Percentiles rank a stretch among this genome's conserved stretches.
Conservation (phyloP, 2,888 invertebrate species). For the Napeogenes inachia region DNA sequence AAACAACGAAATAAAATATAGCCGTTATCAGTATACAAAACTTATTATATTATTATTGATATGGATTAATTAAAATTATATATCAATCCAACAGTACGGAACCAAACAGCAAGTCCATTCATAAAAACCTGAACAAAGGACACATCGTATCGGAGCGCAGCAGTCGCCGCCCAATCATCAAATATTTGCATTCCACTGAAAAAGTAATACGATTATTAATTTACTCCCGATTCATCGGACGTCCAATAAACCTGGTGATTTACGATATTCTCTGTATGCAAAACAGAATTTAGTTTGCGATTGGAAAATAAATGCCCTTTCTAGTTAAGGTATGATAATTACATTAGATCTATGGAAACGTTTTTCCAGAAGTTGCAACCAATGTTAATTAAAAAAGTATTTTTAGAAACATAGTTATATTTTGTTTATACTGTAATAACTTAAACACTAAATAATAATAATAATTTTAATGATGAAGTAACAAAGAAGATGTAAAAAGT, state of each 20-base stretch:
- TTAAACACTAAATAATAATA: no score
- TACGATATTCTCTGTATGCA: slow-evolving; percentile 59
- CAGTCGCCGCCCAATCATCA: slow-evolving; percentile 69
- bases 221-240: slow-evolving; percentile 66
- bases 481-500: no score
- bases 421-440: no score
- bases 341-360: not conserved
- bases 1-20: no score
- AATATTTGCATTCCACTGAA: slow-evolving; percentile 74
- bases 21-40: no score
- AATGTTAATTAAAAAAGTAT: no score
- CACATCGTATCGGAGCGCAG: slow-evolving; percentile 40
- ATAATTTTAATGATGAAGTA: no score
- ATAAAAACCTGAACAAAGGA: not conserved
- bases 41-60: no score
- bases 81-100: not conserved
- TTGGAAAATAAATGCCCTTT: slow-evolving; percentile 10
- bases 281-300: slow-evolving; percentile 54
- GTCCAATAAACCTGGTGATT: slow-evolving; percentile 50
- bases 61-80: not conserved
- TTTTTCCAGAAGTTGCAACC: no score
- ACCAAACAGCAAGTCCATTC: not conserved
- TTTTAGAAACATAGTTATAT: no score
- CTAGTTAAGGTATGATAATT: not conserved
- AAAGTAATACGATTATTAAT: slow-evolving; percentile 77